Percentiles rank a stretch among this genome's conserved stretches.
Conservation (phyloP, 2,888 invertebrate genomes). For the Nomada hirtipes region DNA sequence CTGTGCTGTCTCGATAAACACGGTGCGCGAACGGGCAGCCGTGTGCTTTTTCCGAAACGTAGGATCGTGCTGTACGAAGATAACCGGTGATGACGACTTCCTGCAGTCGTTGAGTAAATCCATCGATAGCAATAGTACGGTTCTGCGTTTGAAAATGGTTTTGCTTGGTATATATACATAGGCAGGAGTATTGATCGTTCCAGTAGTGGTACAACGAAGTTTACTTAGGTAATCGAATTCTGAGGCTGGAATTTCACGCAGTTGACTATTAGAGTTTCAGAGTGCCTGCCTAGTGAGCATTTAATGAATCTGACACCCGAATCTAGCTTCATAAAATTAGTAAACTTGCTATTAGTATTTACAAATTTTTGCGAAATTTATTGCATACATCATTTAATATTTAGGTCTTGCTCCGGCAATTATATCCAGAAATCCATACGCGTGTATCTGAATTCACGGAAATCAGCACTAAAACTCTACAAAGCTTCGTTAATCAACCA, state of each 20-base stretch:
- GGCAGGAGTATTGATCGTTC: not conserved
- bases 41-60: constrained; percentile 9
- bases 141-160: not conserved
- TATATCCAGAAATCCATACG: too few relatives aligned
- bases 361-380: too few relatives aligned
- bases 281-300: too few relatives aligned
- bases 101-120: not conserved
- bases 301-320: too few relatives aligned
- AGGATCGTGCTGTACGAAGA: not conserved
- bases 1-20: constrained; percentile 55
- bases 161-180: not conserved
- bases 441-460: too few relatives aligned
- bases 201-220: not conserved
- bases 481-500: too few relatives aligned
- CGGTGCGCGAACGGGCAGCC: not conserved
- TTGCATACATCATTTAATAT: too few relatives aligned
- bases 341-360: not conserved
- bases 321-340: not conserved
- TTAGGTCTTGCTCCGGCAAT: too few relatives aligned
- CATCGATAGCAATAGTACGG: not conserved
- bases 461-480: too few relatives aligned
- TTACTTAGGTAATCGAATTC: not conserved
- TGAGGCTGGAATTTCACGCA: not conserved
- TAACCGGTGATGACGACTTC: constrained; percentile 10
- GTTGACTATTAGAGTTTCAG: not conserved